These are phyloP conservation scores for Sitta europaea DNA, from an alignment of 2,113 vertebrate genomes.

Conservation along the genomic window DNA sequence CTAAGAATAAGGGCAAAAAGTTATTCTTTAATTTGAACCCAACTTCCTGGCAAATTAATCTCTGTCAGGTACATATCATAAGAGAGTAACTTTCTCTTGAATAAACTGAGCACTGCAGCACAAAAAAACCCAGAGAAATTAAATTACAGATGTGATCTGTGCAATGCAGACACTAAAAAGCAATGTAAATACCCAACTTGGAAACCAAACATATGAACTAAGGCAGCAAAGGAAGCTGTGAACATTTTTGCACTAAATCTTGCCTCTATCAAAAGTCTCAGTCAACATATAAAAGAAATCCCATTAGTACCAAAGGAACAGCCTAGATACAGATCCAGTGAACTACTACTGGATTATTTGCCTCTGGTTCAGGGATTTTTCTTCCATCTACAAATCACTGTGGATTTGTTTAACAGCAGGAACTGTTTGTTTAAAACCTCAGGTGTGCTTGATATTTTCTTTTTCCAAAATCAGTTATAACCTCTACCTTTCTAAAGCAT, in stretches of 20 bases:
- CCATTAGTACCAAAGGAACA: not conserved
- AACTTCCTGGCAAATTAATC: not conserved
- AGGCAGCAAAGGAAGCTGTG: not conserved
- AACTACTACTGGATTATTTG: conserved; percentile 8
- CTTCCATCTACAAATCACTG: not conserved
- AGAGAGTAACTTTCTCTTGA: not conserved
- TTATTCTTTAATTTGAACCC: not conserved
- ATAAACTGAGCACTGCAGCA: not conserved
- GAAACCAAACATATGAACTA: not conserved
- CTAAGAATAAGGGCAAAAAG: not conserved
- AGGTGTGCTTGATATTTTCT: conserved; percentile 27
- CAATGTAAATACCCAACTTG: not conserved
- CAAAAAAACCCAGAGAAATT: not conserved
- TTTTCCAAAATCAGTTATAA: conserved; percentile 14
- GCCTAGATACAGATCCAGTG: not conserved
- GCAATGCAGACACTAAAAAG: not conserved
- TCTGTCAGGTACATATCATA: not conserved
- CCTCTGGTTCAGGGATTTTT: conserved; percentile 2
- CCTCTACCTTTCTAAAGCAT: not conserved
- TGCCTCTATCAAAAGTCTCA: conserved; percentile 1
- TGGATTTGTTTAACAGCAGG: conserved; percentile 22
- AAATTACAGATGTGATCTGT: not conserved
- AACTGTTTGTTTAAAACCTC: conserved; percentile 42
- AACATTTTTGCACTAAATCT: conserved; percentile 6
- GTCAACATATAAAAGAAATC: conserved; percentile 42